Base-by-base conservation (phyloP, 2,797 vertebrate genomes). In the Enteromius treurensis region DNA sequence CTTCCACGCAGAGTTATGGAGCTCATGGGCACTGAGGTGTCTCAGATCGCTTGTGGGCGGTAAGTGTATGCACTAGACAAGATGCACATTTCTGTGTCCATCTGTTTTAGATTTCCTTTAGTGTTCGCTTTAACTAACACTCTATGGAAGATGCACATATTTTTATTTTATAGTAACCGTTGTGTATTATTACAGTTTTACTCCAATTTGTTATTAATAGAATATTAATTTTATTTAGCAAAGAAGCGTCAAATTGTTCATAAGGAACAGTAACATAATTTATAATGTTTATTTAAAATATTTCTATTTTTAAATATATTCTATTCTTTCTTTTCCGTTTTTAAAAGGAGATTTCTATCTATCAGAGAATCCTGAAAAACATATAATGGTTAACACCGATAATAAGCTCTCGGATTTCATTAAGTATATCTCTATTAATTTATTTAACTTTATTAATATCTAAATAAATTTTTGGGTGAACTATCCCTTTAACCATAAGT, bases 11-110 rank as follows among this genome's bases (percentile, higher is more conserved):
- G 96, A 90, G 96, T 98, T 77, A 91, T 97, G 88, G 97, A 97
- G 88, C 93, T 98, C 55, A 97, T 98, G 96, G 97, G 97, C 51
- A 97, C 95, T 4, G 97, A 97, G 86, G 97, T 98, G 81, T 97
- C 96, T 79, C 97, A 98, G 90, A 96, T 98, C 73, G 90, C 95
- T 86, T 98, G 96, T 90, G 97, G 97, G 90, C 97, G 96, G 97
- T 95, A 89, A 37, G 26, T 29, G 40, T 53, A 26, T 23, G n/a
- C 10, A 70, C 29, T 32, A 58, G 40, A 34, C 13, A 19, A 32
- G 21, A 67, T 32, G 77, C 26, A 62, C 29, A 65, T 60, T 37
- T 23, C 32, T 42, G 29, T 23, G 32, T 65, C 85, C 64, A 37
- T 65, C 58, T 79, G 37, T 67, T 86, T 76, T 32, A 60, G 23